phyloP scores from a whole-genome alignment of 2,797 vertebrate species.

The Cyclopterus lumpus region DNA sequence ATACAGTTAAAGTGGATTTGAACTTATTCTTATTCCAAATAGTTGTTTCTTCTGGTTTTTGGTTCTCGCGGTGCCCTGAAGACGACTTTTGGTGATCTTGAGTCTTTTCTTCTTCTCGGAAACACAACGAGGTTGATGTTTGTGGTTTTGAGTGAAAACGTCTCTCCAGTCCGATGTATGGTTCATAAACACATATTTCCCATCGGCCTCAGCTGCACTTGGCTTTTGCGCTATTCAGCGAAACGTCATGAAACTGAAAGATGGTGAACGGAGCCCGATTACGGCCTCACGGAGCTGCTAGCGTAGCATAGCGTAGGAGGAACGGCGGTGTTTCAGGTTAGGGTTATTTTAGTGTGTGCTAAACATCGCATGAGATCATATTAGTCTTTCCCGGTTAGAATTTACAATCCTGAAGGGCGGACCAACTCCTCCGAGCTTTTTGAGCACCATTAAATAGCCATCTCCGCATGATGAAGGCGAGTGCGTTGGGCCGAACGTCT shows the following conservation, averaged over 20 bases:
- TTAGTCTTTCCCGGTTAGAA: neutral
- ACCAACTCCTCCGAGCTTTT: neutral
- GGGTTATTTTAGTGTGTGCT: neutral
- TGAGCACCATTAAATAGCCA: neutral
- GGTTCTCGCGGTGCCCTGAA: neutral
- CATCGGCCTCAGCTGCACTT: too few species aligned
- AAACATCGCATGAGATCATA: neutral
- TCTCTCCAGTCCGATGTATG: neutral
- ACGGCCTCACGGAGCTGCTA: too few species aligned
- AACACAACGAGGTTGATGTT: neutral
- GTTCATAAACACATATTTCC: neutral
- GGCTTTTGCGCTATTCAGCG: too few species aligned
- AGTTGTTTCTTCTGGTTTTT: too few species aligned
- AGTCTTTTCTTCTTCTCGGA: neutral
- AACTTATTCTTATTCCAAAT: too few species aligned
- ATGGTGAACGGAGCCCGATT: neutral
- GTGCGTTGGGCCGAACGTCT: neutral
- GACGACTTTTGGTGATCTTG: neutral
- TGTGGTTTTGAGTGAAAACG: too few species aligned
- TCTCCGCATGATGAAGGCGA: neutral
- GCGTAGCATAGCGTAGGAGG: too few species aligned
- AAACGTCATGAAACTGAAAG: neutral
- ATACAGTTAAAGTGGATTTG: too few species aligned
- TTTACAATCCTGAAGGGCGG: too few species aligned
- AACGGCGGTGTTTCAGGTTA: neutral